phyloP scores from a whole-genome alignment of 2,797 vertebrate species.

The Agapornis canus region DNA sequence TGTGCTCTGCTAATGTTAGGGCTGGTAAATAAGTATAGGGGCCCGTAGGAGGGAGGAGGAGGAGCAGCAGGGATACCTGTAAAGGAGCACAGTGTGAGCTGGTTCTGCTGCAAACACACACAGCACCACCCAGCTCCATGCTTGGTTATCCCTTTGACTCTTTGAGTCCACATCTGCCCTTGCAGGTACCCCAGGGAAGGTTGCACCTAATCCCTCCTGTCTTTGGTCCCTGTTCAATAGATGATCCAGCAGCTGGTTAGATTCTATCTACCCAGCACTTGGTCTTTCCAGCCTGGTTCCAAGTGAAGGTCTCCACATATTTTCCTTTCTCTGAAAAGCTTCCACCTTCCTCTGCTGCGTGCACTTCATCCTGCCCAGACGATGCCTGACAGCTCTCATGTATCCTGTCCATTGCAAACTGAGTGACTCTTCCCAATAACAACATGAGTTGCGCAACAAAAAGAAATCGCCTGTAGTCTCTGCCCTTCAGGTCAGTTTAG shows the following conservation, averaged over 20 bases:
- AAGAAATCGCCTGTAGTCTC: neutral
- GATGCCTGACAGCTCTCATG: neutral
- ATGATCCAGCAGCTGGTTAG: neutral
- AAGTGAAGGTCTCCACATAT: neutral
- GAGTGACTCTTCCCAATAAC: neutral
- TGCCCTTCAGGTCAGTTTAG: neutral
- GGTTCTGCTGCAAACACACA: neutral
- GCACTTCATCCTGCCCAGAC: neutral
- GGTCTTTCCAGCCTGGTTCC: neutral
- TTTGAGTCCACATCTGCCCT: neutral
- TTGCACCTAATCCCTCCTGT: neutral
- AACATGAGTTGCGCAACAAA: neutral
- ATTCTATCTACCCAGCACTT: neutral
- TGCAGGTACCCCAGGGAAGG: fast-evolving
- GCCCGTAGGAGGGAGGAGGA: neutral
- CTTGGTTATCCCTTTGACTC: neutral
- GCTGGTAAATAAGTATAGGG: neutral
- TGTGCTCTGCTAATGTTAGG: neutral
- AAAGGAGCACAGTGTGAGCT: neutral
- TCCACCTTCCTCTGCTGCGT: neutral
- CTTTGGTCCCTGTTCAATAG: neutral
- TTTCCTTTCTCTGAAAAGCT: neutral
- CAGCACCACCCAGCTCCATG: neutral
- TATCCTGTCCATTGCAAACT: neutral
- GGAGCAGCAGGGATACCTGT: neutral